Evolutionary conservation across 2,797 vertebrate genomes (phyloP).

Genomic region (Sebastes variabilis): DNA sequence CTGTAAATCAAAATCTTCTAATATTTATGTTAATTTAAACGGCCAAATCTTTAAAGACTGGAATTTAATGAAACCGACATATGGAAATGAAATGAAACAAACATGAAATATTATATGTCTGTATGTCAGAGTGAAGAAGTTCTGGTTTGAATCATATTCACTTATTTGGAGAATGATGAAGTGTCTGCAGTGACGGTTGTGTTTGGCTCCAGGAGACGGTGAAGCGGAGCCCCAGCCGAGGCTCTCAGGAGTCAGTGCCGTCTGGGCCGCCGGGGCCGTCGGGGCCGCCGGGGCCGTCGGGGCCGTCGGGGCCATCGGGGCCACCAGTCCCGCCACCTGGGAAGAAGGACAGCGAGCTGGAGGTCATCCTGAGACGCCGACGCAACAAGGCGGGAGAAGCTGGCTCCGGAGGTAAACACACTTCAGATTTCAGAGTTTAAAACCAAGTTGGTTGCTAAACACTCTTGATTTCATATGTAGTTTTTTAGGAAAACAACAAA

Average conservation of each 20-base stretch:
- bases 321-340: slow-evolving; percentile 5
- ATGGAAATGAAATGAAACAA: neutral
- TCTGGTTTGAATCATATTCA: neutral
- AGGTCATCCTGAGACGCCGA: slow-evolving; percentile 84
- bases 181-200: neutral
- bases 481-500: too few relatives aligned
- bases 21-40: neutral
- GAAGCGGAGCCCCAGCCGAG: slow-evolving; percentile 85
- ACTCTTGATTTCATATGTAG: too few relatives aligned
- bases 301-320: slow-evolving; percentile 8
- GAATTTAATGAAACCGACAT: neutral
- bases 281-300: slow-evolving; percentile 8
- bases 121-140: neutral
- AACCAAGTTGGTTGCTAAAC: neutral
- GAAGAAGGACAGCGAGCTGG: slow-evolving; percentile 87
- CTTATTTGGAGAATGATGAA: too few relatives aligned
- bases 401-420: slow-evolving; percentile 66
- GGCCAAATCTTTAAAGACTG: too few relatives aligned
- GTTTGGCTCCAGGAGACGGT: slow-evolving; percentile 78
- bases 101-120: neutral
- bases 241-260: slow-evolving; percentile 76
- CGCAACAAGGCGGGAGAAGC: slow-evolving; percentile 84
- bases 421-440: neutral
- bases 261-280: slow-evolving; percentile 32
- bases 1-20: neutral